Percentiles rank a stretch among this genome's conserved stretches.
These are phyloP conservation scores for Brachyptera risi DNA, from an alignment of 2,888 invertebrate species.

Conservation along the genomic window DNA sequence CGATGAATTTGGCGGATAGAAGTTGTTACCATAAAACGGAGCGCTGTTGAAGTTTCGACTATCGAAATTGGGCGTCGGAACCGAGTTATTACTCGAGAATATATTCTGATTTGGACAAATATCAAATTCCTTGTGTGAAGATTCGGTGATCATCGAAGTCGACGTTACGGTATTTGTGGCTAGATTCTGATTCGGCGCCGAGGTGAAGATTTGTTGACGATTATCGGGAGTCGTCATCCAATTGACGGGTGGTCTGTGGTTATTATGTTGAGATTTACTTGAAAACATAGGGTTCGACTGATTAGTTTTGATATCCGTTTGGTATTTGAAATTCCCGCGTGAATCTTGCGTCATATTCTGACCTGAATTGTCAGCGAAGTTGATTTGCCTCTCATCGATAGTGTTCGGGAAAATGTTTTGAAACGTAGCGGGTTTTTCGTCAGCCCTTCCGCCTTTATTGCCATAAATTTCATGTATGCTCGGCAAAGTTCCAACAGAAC, in stretches of 20 bases:
- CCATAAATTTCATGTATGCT: background rate
- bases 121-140: slow-evolving; percentile 7
- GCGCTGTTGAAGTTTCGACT: background rate
- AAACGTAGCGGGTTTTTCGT: too few species aligned
- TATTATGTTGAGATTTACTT: background rate
- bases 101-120: background rate
- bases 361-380: background rate
- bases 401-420: background rate
- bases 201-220: too few species aligned
- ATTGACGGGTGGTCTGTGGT: slow-evolving; percentile 50
- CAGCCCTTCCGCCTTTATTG: background rate
- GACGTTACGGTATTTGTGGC: too few species aligned
- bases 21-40: slow-evolving; percentile 6
- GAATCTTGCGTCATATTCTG: background rate
- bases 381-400: background rate
- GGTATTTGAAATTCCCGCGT: background rate
- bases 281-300: too few species aligned
- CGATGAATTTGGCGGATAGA: background rate
- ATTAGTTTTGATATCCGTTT: background rate
- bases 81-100: too few species aligned
- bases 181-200: too few species aligned
- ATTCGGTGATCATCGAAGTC: too few species aligned
- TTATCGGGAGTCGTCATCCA: slow-evolving; percentile 60
- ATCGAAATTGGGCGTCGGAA: background rate
- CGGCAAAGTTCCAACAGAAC: background rate